Evolutionary conservation across 1,140 invertebrate species (phyloP), one percentile per base, ranked within the genome.

Genomic region (Dinoponera quadriceps): DNA sequence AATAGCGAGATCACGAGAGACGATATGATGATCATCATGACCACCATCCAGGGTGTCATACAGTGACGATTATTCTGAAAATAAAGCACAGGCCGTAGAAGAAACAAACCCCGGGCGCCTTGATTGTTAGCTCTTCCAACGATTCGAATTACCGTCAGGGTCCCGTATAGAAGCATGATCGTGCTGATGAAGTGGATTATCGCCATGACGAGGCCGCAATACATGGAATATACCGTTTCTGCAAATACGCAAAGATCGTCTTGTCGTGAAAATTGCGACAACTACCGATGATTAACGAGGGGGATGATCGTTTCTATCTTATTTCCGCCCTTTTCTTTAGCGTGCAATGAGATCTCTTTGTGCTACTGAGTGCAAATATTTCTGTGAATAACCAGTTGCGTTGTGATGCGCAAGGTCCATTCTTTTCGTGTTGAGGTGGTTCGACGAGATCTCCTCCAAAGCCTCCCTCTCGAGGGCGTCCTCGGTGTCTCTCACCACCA

Each of bases 41-140:
- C 89, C 89, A 92, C 93, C 92, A 95, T 92, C 94, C 94, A 95
- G 2, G 95, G 94, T 44, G 93, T 83, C 88, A 95, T 93, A 7
- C 94, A 92, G 49, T 93, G 92, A 68, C 94, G 92, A 81, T 94
- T 93, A 54, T 92, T 93, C 94, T 95, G 83, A 82, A 86, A 89
- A 84, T n/a, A 11, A 54, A 80, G 16, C 22, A 60, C 18, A n/a
- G n/a, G 29, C 66, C 22, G 0, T 82, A 44, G 16, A 38, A 1
- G 69, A 83, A 22, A 60, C 44, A 83, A 44, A 2, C 1, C 3
- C 71, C 74, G 3, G 48, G 22, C 38, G 38, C 3, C 60, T 29
- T 13, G 14, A 63, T 16, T 74, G 60, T 49, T 20, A 3, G 38
- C 38, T 44, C 25, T 63, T 65, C 73, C 62, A 77, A 33, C 14